Evolutionary conservation across 2,888 invertebrate species (phyloP).

Genomic region (Rhagonycha fulva): DNA sequence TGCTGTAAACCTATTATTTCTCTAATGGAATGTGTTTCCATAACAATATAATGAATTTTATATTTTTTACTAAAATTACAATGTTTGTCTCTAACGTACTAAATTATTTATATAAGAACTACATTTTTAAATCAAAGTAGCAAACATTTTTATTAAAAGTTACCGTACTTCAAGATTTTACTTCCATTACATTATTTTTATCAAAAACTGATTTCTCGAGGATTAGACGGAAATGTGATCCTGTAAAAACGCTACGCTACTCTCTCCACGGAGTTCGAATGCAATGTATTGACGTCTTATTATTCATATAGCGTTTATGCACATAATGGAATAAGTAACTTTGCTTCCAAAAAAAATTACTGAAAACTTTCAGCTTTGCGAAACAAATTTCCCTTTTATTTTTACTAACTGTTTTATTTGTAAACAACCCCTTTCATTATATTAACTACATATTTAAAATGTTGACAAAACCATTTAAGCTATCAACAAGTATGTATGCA

Average conservation of each 20-base stretch:
- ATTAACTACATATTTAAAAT: neutral
- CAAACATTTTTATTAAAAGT: neutral
- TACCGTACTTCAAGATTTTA: neutral
- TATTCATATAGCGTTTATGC: neutral
- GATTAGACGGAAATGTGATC: neutral
- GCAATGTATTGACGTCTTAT: too few relatives aligned
- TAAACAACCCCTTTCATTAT: neutral
- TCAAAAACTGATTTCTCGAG: neutral
- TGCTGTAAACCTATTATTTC: neutral
- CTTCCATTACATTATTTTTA: neutral
- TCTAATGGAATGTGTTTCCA: neutral
- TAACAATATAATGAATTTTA: neutral
- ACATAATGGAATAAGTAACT: neutral
- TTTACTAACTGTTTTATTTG: neutral
- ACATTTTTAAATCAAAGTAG: neutral
- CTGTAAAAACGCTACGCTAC: neutral
- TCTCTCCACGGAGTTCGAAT: neutral
- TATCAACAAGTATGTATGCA: neutral
- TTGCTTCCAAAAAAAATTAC: neutral
- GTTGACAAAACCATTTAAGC: neutral
- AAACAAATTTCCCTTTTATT: neutral
- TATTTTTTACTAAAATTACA: neutral
- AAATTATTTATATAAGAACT: neutral
- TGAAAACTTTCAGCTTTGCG: neutral
- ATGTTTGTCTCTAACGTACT: neutral